Evolutionary conservation across 2,888 invertebrate species (phyloP).

Genomic region (Nemoura dubitans): DNA sequence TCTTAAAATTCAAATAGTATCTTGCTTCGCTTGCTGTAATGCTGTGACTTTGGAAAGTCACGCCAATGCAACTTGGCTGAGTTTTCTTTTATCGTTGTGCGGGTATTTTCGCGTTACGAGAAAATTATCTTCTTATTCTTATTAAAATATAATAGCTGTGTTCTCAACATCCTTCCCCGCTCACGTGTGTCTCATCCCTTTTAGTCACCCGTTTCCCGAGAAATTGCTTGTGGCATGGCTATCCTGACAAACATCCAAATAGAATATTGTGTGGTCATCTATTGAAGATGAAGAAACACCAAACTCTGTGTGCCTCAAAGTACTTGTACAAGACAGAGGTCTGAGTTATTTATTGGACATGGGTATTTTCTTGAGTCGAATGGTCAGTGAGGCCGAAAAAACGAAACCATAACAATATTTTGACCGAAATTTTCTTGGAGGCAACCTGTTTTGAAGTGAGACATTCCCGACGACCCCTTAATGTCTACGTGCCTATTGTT

Average conservation of each 20-base stretch:
- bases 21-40: too few species aligned
- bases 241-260: neutral
- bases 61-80: too few species aligned
- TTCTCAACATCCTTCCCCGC: too few species aligned
- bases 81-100: too few species aligned
- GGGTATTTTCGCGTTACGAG: too few species aligned
- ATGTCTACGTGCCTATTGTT: neutral
- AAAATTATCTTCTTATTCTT: too few species aligned
- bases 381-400: neutral
- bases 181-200: neutral
- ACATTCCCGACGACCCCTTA: neutral
- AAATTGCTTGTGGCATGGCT: neutral
- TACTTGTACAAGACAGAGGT: neutral
- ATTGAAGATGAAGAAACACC: neutral
- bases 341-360: neutral
- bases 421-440: neutral
- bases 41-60: too few species aligned
- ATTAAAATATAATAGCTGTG: too few species aligned
- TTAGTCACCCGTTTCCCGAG: neutral
- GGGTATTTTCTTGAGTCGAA: neutral
- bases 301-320: neutral
- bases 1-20: neutral
- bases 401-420: slow-evolving; percentile 7
- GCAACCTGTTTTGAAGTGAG: neutral
- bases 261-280: neutral